Base-by-base conservation (phyloP, 2,888 invertebrate species). In the Spodoptera picta region DNA sequence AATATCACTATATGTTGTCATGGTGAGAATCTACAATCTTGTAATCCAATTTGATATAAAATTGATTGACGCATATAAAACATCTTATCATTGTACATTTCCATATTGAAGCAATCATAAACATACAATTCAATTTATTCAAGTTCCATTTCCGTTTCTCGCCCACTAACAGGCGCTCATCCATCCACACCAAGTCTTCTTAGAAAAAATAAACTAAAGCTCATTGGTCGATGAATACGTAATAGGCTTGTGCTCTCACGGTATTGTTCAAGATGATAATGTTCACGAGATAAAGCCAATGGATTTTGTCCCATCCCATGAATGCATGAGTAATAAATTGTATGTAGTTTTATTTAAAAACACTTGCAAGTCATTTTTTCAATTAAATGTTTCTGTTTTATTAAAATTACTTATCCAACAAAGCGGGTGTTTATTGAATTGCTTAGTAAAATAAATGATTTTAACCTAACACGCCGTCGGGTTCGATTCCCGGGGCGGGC, bases 71-170 rank as follows among this genome's bases (percentile, higher is more conserved):
- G 36, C 5, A 36, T 83, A 81, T 76, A 73, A 79, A 82, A 77
- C 83, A 83, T 81, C 82, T 76, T 80, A 74, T 74, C 77, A 78
- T 76, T 83, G 79, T 83, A 83, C 81, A 87, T 85, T 87, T 84
- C 82, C 86, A 90, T 89, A 85, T 83, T 82, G 83, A 85, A 83
- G 83, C 84, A 87, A 87, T 88, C 88, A 84, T 87, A 86, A 85
- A 82, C 85, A 88, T 81, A 87, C 89, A 89, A 92, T 91, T 90
- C 87, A 90, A 91, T 92, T 89, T 90, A 90, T 90, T 89, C 89
- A 84, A 85, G 84, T 86, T 86, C 86, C 88, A 87, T 88, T 89
- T 88, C 89, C 85, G 83, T 76, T 82, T 87, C 79, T 87, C 88
- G 88, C 89, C 88, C 85, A 89, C 89, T 78, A 81, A 84, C 80